Evolutionary conservation across 2,888 invertebrate species (phyloP).

Genomic region (Cordilura impudica): DNA sequence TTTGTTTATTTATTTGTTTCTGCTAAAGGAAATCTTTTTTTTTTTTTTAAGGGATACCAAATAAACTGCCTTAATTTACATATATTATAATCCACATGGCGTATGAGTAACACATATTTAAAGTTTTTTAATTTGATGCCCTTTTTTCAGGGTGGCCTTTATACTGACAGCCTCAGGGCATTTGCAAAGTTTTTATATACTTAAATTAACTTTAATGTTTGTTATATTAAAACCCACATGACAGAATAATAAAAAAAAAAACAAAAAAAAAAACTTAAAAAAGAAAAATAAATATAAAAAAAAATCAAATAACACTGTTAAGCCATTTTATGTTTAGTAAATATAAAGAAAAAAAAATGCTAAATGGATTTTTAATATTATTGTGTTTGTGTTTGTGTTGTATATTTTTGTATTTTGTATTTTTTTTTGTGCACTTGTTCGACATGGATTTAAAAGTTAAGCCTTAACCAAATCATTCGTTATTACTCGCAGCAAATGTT

Average conservation of each 20-base stretch:
- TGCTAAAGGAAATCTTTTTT: neutral
- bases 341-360: slow-evolving; percentile 10
- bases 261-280: slow-evolving; percentile 37
- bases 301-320: slow-evolving; percentile 35
- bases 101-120: slow-evolving; percentile 11
- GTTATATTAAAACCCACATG: slow-evolving; percentile 10
- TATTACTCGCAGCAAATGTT: slow-evolving; percentile 21
- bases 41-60: slow-evolving; percentile 20
- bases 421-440: slow-evolving; percentile 40
- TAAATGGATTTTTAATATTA: slow-evolving; percentile 50
- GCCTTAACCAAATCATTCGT: slow-evolving; percentile 48
- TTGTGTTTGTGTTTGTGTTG: neutral
- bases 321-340: slow-evolving; percentile 44
- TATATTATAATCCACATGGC: slow-evolving; percentile 49
- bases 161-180: neutral
- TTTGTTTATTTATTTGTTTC: slow-evolving; percentile 4
- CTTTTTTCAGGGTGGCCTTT: neutral
- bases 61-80: slow-evolving; percentile 46
- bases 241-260: neutral
- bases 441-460: slow-evolving; percentile 59
- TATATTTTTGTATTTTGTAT: neutral
- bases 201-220: slow-evolving; percentile 44
- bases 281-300: neutral
- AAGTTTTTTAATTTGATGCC: slow-evolving; percentile 32
- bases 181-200: neutral